These are phyloP conservation scores for Rhogogaster chlorosoma DNA, from an alignment of 2,888 invertebrate species.

Conservation along the genomic window DNA sequence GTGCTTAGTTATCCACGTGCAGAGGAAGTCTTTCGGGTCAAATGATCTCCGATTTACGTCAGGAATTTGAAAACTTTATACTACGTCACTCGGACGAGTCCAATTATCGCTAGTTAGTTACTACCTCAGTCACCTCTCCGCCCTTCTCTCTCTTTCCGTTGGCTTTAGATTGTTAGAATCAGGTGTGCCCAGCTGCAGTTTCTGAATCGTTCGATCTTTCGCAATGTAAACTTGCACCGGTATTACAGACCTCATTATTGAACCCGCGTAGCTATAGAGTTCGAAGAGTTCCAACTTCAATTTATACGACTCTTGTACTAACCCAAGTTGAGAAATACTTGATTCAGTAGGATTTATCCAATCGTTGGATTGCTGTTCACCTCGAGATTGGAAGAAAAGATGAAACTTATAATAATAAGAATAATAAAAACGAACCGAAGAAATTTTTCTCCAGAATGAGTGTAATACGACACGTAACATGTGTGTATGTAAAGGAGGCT, in stretches of 20 bases:
- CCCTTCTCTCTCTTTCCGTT: neutral
- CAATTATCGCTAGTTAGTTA: neutral
- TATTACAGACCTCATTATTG: neutral
- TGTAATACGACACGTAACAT: neutral
- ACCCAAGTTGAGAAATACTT: neutral
- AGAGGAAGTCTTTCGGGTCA: neutral
- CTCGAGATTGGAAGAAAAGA: neutral
- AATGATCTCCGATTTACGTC: neutral
- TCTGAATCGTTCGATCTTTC: neutral
- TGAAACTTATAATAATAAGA: neutral
- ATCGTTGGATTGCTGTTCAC: neutral
- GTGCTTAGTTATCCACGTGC: neutral
- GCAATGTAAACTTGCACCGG: neutral
- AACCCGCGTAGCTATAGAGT: neutral
- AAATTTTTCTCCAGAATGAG: neutral
- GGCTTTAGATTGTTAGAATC: neutral
- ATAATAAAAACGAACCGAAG: neutral
- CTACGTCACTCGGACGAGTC: neutral
- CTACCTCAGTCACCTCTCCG: neutral
- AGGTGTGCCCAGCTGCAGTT: neutral
- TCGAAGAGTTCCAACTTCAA: neutral
- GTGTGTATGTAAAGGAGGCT: neutral
- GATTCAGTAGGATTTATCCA: neutral
- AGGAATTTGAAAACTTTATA: neutral
- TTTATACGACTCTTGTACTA: neutral